Evolutionary conservation across 2,113 vertebrate genomes (phyloP).

Genomic region (human (Homo sapiens)): DNA sequence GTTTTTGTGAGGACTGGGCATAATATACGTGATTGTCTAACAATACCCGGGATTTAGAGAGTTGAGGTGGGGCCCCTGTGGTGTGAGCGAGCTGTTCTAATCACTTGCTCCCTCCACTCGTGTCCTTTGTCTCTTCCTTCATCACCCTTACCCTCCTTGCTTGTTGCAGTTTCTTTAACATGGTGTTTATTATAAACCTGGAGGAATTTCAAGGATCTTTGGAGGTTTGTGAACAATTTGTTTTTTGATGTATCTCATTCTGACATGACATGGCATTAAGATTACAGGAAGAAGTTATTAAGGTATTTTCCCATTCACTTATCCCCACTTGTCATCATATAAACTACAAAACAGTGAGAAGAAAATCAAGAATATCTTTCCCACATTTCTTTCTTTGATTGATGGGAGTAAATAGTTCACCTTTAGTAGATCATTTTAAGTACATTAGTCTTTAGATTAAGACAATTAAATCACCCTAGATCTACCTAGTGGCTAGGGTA

Average conservation of each 20-base stretch:
- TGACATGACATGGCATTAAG: neutral
- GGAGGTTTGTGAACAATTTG: neutral
- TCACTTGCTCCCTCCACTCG: neutral
- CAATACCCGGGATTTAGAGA: no score
- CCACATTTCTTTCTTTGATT: neutral
- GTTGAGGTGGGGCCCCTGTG: neutral
- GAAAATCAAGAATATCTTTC: constrained; percentile 10
- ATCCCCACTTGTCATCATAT: neutral
- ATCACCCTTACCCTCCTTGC: neutral
- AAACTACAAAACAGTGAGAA: neutral
- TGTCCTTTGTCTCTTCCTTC: neutral
- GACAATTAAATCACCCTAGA: neutral
- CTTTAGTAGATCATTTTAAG: neutral
- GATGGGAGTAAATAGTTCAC: neutral
- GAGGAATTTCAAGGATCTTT: neutral
- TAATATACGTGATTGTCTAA: no score
- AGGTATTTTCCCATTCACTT: neutral
- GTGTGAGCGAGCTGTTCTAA: neutral
- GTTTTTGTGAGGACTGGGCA: no score
- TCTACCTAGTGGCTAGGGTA: neutral
- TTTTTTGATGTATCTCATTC: neutral
- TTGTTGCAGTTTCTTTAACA: neutral
- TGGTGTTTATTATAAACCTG: neutral
- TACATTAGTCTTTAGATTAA: constrained; percentile 3
- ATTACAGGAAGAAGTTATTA: neutral